Evolutionary conservation across 2,797 vertebrate genomes (phyloP), one percentile per base, ranked within the genome.

Genomic region (Syndactyla subalaris): DNA sequence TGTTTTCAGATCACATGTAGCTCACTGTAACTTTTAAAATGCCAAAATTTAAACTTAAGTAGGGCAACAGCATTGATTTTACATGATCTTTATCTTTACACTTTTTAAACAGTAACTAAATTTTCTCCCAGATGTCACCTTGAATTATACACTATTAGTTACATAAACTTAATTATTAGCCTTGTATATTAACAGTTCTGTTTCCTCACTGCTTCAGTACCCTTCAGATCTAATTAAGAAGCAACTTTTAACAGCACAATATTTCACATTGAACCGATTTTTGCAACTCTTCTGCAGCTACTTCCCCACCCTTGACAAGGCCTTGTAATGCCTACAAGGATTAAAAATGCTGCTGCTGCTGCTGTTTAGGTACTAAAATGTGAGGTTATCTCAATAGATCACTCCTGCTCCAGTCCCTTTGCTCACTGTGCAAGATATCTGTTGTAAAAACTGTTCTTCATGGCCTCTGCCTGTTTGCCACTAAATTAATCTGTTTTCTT

Each of bases 401-500:
- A 85, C 6, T 29, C 63, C 63, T 4, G 4, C 51, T 87, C 41
- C 68, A 85, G 32, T 32, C 49, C 27, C 48, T 91, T 85, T 84
- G 66, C 87, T 92, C 74, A 51, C 87, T 89, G 46, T 54, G 41
- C 48, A 94, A 93, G 81, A 48, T 84, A 95, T 19, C 55, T 67
- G 46, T 65, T 76, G 51, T 61, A 91, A 93, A 94, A 95, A 84
- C 57, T 85, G 73, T 34, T 81, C 74, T 84, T 74, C 20, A 1
- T 39, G 78, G 83, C 86, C 85, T 93, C 88, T 93, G 77, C 46
- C 77, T 88, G 72, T 51, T 88, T 85, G 92, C 85, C 88, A 73
- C 78, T 85, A 85, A 95, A 89, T 85, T 78, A 95, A 89, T 96
- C 80, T 88, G 88, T 85, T 96, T 97, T 95, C 94, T 93, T 93